These are phyloP conservation scores for Spongilla lacustris DNA, from an alignment of 37 sponge, comb jelly and placozoan species.

Conservation along the genomic window DNA sequence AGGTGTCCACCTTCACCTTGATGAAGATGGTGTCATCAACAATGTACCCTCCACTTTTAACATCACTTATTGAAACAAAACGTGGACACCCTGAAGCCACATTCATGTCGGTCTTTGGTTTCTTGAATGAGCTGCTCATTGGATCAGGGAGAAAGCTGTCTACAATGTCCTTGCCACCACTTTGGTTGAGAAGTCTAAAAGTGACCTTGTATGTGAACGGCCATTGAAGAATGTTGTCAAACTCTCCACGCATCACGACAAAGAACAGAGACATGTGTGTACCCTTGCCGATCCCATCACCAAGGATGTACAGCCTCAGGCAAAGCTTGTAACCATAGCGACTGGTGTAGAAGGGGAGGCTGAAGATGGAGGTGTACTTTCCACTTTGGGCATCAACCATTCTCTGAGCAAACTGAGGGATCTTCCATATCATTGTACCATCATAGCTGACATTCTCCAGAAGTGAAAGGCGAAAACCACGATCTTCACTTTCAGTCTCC, in stretches of 20 bases:
- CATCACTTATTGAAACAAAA: constrained; percentile 53
- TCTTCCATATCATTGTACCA: constrained; percentile 80
- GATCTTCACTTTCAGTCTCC: constrained; percentile 65
- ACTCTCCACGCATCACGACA: constrained; percentile 83
- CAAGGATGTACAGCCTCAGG: constrained; percentile 75
- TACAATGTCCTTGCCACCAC: constrained; percentile 49
- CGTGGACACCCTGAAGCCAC: constrained; percentile 77
- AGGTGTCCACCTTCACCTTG: constrained; percentile 47
- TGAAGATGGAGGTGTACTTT: constrained; percentile 81
- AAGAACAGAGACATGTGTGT: constrained; percentile 81
- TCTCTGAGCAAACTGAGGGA: constrained; percentile 70
- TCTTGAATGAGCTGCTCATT: constrained; percentile 68
- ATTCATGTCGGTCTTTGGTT: constrained; percentile 82
- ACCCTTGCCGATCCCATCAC: constrained; percentile 81
- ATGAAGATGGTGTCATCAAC: constrained; percentile 73
- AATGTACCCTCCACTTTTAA: constrained; percentile 57
- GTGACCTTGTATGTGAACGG: constrained; percentile 80
- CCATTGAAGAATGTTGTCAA: constrained; percentile 83
- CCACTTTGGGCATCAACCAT: constrained; percentile 67
- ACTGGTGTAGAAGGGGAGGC: constrained; percentile 77
- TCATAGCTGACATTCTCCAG: constrained; percentile 69
- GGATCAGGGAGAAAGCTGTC: constrained; percentile 87
- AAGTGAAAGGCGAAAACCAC: constrained; percentile 74
- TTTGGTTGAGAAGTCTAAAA: constrained; percentile 76
- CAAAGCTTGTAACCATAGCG: constrained; percentile 90